These are phyloP conservation scores for Heterotilapia buettikoferi DNA, from an alignment of 2,113 vertebrate genomes.

Conservation along the genomic window DNA sequence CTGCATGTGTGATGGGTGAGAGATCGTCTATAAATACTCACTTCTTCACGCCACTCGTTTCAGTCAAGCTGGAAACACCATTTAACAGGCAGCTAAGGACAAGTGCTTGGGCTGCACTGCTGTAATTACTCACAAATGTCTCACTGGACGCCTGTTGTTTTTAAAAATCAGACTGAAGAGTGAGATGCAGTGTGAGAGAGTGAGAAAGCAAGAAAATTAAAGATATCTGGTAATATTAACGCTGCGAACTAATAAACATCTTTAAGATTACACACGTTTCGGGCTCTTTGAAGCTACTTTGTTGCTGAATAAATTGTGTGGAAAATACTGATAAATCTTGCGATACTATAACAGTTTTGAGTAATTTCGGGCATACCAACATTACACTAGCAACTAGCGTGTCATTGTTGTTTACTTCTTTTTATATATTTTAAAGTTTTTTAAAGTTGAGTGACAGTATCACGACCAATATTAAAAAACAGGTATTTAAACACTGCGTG, in stretches of 20 bases:
- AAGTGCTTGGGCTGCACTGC: not conserved
- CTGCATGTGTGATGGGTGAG: not conserved
- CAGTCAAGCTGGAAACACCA: not conserved
- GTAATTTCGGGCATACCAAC: not conserved
- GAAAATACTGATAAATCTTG: not conserved
- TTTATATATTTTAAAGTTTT: not conserved
- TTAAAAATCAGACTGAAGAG: not conserved
- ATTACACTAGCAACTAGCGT: rapidly evolving
- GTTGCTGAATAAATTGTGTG: not conserved
- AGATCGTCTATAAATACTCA: not conserved
- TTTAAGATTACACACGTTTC: not conserved
- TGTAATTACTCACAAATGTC: not conserved
- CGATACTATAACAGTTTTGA: not conserved
- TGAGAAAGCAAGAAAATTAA: not conserved
- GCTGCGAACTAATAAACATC: not conserved
- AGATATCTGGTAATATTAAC: not conserved
- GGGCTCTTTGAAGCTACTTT: not conserved
- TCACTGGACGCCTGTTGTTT: not conserved
- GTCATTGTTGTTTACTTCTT: not conserved
- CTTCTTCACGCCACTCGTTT: not conserved
- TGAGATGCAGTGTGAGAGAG: not conserved
- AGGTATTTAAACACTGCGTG: rapidly evolving
- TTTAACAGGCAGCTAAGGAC: not conserved
- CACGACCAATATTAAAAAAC: not conserved
- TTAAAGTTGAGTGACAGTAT: not conserved